Percentiles rank a stretch among this genome's conserved stretches.
These are phyloP conservation scores for Petrophora chlorosata DNA, from an alignment of 2,888 invertebrate species.

Conservation along the genomic window DNA sequence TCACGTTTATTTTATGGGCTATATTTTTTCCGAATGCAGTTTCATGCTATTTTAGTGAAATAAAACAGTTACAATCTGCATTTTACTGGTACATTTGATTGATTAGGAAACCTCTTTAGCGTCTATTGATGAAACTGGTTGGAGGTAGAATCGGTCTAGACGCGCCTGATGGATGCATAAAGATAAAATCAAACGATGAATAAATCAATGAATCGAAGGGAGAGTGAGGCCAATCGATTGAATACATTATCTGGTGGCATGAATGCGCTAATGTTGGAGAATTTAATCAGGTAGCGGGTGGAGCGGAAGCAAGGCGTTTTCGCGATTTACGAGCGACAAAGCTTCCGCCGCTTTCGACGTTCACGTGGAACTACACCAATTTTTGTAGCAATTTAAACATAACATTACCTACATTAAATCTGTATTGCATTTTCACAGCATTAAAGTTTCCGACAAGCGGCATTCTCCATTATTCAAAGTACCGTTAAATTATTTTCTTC, in stretches of 20 bases:
- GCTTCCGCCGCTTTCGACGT: conserved; percentile 59
- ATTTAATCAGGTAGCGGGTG: conserved; percentile 62
- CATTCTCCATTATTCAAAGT: not conserved
- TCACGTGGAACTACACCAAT: conserved; percentile 43
- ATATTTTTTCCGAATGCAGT: no score
- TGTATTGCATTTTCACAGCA: conserved; percentile 21
- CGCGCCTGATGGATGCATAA: conserved; percentile 29
- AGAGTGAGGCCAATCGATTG: conserved; percentile 54
- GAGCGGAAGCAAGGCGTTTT: conserved; percentile 53
- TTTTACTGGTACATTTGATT: no score
- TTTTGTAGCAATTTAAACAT: conserved; percentile 47
- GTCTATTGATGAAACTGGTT: not conserved
- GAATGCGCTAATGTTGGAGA: conserved; percentile 66
- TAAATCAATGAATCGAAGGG: conserved; percentile 54
- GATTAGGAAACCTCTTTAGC: not conserved
- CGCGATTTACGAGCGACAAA: conserved; percentile 66
- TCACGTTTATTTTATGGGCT: not conserved
- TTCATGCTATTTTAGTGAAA: no score
- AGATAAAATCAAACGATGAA: conserved; percentile 34
- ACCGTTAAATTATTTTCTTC: conserved; percentile 2
- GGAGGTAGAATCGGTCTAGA: conserved; percentile 26
- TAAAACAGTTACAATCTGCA: no score
- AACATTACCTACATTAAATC: conserved; percentile 38
- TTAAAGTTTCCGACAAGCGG: not conserved
- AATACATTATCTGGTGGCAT: conserved; percentile 64